Evolutionary conservation across 2,113 vertebrate species (phyloP), one percentile per base, ranked within the genome.

Genomic region (Silurus glanis): DNA sequence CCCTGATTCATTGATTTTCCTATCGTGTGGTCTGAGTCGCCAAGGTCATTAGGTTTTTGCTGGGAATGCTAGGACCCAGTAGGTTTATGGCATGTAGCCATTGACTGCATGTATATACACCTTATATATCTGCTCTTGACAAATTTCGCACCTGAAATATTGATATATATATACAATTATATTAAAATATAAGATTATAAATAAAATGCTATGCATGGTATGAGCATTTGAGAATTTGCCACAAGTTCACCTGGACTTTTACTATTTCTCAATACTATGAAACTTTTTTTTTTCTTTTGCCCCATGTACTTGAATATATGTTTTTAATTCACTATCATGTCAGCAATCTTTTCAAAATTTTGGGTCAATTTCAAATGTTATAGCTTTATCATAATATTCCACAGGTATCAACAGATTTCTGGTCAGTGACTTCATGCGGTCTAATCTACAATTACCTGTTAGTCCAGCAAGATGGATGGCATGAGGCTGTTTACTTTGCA

Each of bases 31-130:
- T 74, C 9, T 49, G 10, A 49, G 75, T 80, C 83, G 55, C 64
- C 83, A 78, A 81, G 85, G 72, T 85, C 87, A 88, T 90, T 90
- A 90, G 53, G 72, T 21, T 82, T 53, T 79, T 62, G 62, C 58
- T 75, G 62, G 84, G 85, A 76, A 78, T 16, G 13, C 62, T 67
- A 61, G 80, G 17, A 79, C 37, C 55, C 85, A 64, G 82, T 66
- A 74, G 72, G 58, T 75, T 85, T 86, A 72, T 82, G 59, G 82
- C 66, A 80, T 85, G 17, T 79, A 88, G 64, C 47, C 58, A 81
- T 17, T 72, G 81, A 71, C 53, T 59, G 61, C 79, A 51, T 45
- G 53, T 47, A 64, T 82, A 45, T 82, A 62, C 17, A 79, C 51
- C n/a, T 66, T 87, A 82, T 83, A 84, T 80, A 61, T 25, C 6